Conservation (phyloP, 2,888 invertebrate species). For the Hemicrepidius hirtus region DNA sequence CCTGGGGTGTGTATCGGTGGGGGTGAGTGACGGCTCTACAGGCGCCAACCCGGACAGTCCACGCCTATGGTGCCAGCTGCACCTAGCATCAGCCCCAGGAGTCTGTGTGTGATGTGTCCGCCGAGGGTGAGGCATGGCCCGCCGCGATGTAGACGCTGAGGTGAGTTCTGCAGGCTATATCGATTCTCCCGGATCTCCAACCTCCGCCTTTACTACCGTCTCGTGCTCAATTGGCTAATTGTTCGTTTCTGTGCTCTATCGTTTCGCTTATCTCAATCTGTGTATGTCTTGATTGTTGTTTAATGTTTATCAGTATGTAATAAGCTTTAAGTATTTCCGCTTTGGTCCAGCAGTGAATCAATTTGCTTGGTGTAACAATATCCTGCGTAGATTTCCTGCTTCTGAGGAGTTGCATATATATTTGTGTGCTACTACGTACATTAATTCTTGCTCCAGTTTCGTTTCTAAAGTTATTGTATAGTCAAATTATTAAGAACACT, state of each 20-base stretch:
- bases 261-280: conserved; percentile 35
- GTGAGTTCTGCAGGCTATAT: conserved; percentile 59
- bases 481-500: background rate
- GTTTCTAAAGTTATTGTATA: background rate
- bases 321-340: conserved; percentile 32
- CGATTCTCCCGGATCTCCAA: conserved; percentile 54
- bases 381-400: conserved; percentile 28
- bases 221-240: conserved; percentile 47
- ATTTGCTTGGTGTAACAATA: conserved; percentile 26
- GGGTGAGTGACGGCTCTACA: conserved; percentile 62
- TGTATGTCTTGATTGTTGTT: conserved; percentile 43
- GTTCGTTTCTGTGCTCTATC: conserved; percentile 39
- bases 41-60: conserved; percentile 72
- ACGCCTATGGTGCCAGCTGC: conserved; percentile 72
- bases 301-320: conserved; percentile 34
- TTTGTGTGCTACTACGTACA: background rate
- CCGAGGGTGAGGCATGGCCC: conserved; percentile 67
- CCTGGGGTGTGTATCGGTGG: conserved; percentile 61
- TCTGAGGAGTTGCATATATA: conserved; percentile 18
- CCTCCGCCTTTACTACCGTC: conserved; percentile 41
- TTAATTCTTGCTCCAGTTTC: conserved; percentile 1
- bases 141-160: conserved; percentile 63
- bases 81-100: conserved; percentile 68
- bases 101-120: conserved; percentile 67
- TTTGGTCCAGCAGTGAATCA: conserved; percentile 26